Base-by-base conservation (phyloP, 1,140 invertebrate species). In the Bombus ignitus region DNA sequence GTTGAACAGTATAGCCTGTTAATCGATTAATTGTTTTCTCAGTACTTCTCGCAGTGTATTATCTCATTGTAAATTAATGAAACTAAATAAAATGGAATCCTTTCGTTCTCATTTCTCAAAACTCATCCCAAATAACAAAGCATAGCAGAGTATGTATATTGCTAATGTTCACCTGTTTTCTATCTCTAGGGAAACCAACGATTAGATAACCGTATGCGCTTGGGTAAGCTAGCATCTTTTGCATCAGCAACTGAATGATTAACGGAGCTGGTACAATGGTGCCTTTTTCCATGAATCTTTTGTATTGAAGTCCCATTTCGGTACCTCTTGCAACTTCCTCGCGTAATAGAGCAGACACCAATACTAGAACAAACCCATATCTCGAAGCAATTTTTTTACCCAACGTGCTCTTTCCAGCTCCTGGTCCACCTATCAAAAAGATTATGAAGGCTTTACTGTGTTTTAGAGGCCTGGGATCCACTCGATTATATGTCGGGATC, bases 391-490 rank as follows among this genome's bases (percentile, higher is more conserved):
- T 42, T 78, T 81, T 88, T 59, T 80, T 87, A 12, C 86, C 83
- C 15, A 93, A 13, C 0, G 87, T 88, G n/a, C 39, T 88, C 80
- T 93, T 94, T 13, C 84, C 90, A 1, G 81, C 84, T 0, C 90
- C 87, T 2, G 91, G 92, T 32, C 89, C 92, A 39, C 92, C 91
- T 62, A 93, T 88, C 79, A 94, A 22, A 76, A 92, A 93, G 47
- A 93, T 91, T 66, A 93, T 92, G 39, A 90, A 76, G 13, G 75
- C 86, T 72, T 83, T 28, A 53, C 25, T 68, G 6, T 65, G 0
- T 37, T 90, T 87, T 47, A 92, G 35, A 22, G 47, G 65, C 3
- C n/a, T 65, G 18, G 73, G 35, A 47, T 88, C 85, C 13, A 74
- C 62, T 15, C 72, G 32, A 35, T 68, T 66, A 4, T 28, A 8